phyloP scores from a whole-genome alignment of 2,113 vertebrate genomes.

The chimpanzee (Pan troglodytes) region NHGRI_mPanTro3-v2.1_pri NC_072402.2:164359501-164360000 shows the following conservation, averaged over 20 bases:
- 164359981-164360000: not conserved
- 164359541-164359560: conserved; percentile 70
- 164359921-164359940: not conserved
- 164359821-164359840: conserved; percentile 65
- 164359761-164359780: conserved; percentile 79
- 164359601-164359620: conserved; percentile 74
- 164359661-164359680: conserved; percentile 76
- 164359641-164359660: conserved; percentile 78
- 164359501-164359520: conserved; percentile 55
- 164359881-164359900: conserved; percentile 32
- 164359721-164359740: conserved; percentile 74
- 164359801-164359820: conserved; percentile 68
- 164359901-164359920: not conserved
- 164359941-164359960: not conserved
- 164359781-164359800: conserved; percentile 76
- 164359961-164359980: not conserved
- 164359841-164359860: conserved; percentile 69
- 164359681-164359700: conserved; percentile 82
- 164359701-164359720: conserved; percentile 76
- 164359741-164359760: conserved; percentile 78
- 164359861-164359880: conserved; percentile 48
- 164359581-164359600: conserved; percentile 75
- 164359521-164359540: conserved; percentile 62
- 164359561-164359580: conserved; percentile 72
- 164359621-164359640: conserved; percentile 79